A percentile compares a stretch with the other conserved stretches of the same genome.
Evolutionary conservation across 2,797 vertebrate species (phyloP).

Genomic region (Coranthus polyacanthus): DNA sequence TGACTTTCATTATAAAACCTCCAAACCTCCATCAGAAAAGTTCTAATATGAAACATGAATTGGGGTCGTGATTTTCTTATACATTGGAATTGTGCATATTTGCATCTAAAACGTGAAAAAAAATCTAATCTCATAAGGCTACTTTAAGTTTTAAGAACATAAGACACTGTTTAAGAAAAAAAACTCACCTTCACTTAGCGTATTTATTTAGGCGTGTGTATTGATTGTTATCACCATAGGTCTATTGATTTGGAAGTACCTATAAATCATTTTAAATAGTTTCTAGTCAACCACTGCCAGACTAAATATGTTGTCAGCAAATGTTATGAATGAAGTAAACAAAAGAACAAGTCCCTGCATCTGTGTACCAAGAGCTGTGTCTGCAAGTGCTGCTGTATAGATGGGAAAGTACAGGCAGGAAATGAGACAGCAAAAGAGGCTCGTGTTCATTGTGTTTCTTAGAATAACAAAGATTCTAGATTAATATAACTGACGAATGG

Average conservation of each 20-base stretch:
- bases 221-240: no score
- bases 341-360: background rate
- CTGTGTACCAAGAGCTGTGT: constrained; percentile 16
- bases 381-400: background rate
- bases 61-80: no score
- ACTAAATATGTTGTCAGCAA: background rate
- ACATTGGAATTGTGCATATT: no score
- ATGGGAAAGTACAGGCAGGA: constrained; percentile 54
- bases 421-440: constrained; percentile 47
- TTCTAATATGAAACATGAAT: no score
- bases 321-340: background rate
- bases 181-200: no score
- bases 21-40: no score
- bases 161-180: no score
- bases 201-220: no score
- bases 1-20: no score
- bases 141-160: no score
- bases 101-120: no score
- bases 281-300: background rate
- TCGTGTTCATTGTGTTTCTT: constrained; percentile 23
- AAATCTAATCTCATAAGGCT: no score
- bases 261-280: background rate
- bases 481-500: background rate
- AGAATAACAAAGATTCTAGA: constrained; percentile 15
- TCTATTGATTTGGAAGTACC: background rate